These are phyloP conservation scores for Megathymus violae DNA, from an alignment of 1,140 invertebrate genomes.

Conservation along the genomic window DNA sequence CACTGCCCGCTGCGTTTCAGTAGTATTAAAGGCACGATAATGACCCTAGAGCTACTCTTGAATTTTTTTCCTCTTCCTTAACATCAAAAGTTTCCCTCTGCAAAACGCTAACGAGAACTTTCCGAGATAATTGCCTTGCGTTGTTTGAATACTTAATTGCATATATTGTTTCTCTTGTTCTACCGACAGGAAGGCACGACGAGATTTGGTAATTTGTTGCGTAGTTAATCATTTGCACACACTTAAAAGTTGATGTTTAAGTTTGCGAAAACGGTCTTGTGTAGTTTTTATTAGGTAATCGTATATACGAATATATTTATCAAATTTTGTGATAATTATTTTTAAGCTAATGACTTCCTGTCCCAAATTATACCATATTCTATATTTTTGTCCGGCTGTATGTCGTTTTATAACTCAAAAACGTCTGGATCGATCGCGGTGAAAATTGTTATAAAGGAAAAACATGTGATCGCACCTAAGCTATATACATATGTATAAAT, in stretches of 20 bases:
- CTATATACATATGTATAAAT: too few species aligned
- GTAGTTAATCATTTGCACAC: background rate
- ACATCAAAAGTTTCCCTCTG: slow-evolving; percentile 77
- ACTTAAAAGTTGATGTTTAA: background rate
- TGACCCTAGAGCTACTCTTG: slow-evolving; percentile 65
- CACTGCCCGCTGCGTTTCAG: slow-evolving; percentile 57
- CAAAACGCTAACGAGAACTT: slow-evolving; percentile 74
- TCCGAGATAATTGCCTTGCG: slow-evolving; percentile 73
- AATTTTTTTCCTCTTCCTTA: slow-evolving; percentile 74
- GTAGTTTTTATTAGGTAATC: too few species aligned
- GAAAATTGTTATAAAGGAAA: too few species aligned
- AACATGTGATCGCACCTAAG: too few species aligned
- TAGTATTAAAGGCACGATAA: slow-evolving; percentile 74
- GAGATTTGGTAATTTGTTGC: background rate
- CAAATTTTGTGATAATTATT: too few species aligned
- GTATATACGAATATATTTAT: too few species aligned
- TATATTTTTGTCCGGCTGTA: too few species aligned
- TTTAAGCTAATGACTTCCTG: too few species aligned
- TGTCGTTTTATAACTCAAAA: too few species aligned
- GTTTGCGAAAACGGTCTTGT: too few species aligned
- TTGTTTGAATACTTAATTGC: slow-evolving; percentile 70
- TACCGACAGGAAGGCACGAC: slow-evolving; percentile 38
- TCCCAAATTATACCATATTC: too few species aligned
- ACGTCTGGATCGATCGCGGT: too few species aligned
- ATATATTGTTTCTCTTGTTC: slow-evolving; percentile 69